A percentile compares a stretch with the other conserved stretches of the same genome.
Conservation (phyloP, 2,113 vertebrate species). For the Pleuronectes platessa region DNA sequence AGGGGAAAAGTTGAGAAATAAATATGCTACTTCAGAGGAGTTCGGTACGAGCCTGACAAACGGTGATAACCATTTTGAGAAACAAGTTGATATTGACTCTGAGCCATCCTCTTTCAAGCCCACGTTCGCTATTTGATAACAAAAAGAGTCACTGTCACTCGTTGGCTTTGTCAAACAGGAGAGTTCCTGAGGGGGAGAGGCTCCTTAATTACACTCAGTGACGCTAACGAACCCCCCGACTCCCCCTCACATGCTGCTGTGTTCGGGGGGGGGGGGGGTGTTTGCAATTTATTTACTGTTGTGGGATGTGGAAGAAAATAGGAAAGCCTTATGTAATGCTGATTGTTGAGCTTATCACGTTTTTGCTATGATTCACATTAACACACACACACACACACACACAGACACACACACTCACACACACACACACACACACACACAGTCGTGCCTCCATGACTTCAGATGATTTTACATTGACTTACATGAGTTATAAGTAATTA, state of each 20-base stretch:
- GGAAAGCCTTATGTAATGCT: not conserved
- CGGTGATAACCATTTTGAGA: conserved; percentile 65
- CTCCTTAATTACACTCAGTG: conserved; percentile 72
- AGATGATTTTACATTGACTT: too few relatives aligned
- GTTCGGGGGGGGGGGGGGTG: conserved; percentile 21
- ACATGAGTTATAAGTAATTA: too few relatives aligned
- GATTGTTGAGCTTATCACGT: not conserved
- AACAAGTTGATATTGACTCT: conserved; percentile 71
- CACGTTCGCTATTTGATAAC: conserved; percentile 67
- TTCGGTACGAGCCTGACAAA: conserved; percentile 66
- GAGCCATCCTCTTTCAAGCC: conserved; percentile 67
- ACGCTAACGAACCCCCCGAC: conserved; percentile 30
- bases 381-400: not conserved
- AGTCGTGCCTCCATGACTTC: not conserved
- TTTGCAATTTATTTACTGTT: conserved; percentile 42
- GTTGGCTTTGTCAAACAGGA: conserved; percentile 59
- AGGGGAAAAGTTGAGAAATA: conserved; percentile 39
- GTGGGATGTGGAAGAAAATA: not conserved
- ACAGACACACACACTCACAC: not conserved
- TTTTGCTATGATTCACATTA: not conserved
- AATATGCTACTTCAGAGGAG: conserved; percentile 50
- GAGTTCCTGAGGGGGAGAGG: conserved; percentile 54
- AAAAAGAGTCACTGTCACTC: conserved; percentile 63
- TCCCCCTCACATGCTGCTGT: conserved; percentile 31
- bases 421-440: too few relatives aligned